Base-by-base conservation (phyloP, 2,113 vertebrate genomes). In the Accipiter cooperii region DNA sequence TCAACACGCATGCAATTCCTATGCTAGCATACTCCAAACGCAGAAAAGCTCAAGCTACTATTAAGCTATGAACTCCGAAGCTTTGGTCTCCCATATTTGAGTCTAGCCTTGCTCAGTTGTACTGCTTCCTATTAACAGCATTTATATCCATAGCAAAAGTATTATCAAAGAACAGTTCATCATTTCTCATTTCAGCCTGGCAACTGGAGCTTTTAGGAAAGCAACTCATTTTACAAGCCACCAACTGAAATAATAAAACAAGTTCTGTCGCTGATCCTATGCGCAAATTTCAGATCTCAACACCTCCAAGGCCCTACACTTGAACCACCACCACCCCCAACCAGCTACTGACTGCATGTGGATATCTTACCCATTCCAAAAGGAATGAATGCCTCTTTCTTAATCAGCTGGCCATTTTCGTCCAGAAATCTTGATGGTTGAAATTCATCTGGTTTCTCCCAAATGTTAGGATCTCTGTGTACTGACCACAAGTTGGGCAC, bases 401-500 rank as follows among this genome's bases (percentile, higher is more conserved):
- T 99, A 69, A 98, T 80, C 57, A 99, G 87, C 42, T 98, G 98
- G 93, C 99, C 99, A n/a, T 99, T 97, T 77, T 98, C 97, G 82
- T 99, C 98, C 96, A 99, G 97, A 98, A 99, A 99, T 88, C 99
- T 98, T 71, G 94, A 81, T 6, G 99, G 99, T 6, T 97, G 98
- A 95, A 99, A 99, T 66, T 97, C 97, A 91, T 99, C 98, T 25
- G 99, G 99, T 63, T 99, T 98, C 28, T 99, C 99, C 99, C 99
- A 99, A 51, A 99, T 94, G 24, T 98, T 96, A 34, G 99, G 98
- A 96, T 99, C 99, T 98, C 99, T 98, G 83, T 99, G 99, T 60
- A 99, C 98, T 5, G 99, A 98, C 99, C 99, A 99, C 84, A 99
- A 91, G 97, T 99, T 99, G 92, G 99, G 98, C 47, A 99, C 44